Conservation (phyloP, 2,113 vertebrate species). For the Zosterops hypoxanthus region DNA sequence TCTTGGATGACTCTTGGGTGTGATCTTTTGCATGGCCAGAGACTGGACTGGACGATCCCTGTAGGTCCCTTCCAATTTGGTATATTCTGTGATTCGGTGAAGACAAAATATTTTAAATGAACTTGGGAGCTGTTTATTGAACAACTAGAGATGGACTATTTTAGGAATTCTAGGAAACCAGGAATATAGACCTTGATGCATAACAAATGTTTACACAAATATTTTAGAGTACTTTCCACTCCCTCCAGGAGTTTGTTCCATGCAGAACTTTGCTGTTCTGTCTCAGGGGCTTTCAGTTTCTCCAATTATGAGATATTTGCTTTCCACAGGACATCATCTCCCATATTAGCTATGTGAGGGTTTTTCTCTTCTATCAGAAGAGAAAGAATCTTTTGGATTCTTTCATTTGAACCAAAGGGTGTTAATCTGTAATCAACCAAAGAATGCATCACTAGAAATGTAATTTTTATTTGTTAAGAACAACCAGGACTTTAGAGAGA, state of each 20-base stretch:
- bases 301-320: not conserved
- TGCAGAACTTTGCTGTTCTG: not conserved
- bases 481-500: not conserved
- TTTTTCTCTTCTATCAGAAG: not conserved
- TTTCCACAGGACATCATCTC: not conserved
- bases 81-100: not conserved
- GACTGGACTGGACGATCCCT: not conserved
- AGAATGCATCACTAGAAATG: not conserved
- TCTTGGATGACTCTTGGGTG: rapidly evolving
- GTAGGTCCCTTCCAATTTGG: not conserved
- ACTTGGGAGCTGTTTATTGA: not conserved
- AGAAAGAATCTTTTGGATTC: not conserved
- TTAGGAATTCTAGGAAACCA: not conserved
- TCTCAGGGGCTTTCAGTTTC: not conserved
- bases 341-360: not conserved
- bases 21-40: not conserved
- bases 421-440: not conserved
- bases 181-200: not conserved
- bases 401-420: not conserved
- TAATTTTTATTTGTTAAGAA: not conserved
- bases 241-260: too few species aligned
- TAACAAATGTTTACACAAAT: not conserved
- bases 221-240: not conserved
- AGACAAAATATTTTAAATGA: not conserved
- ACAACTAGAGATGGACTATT: not conserved